Evolutionary conservation across 2,888 invertebrate species (phyloP), one percentile per base, ranked within the genome.

Genomic region (Ennomos fuscantarius): DNA sequence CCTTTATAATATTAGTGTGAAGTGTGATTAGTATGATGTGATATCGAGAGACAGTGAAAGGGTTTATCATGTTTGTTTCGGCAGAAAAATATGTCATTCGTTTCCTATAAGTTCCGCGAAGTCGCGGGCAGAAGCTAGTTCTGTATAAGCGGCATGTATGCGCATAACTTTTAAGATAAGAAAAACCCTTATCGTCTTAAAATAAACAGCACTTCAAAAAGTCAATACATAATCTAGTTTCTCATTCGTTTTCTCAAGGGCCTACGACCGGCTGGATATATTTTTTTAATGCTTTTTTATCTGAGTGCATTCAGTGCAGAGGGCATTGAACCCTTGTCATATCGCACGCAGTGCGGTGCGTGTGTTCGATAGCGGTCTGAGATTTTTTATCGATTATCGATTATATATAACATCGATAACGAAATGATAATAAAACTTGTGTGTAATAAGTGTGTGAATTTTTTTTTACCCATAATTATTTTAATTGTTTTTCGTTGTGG

Each of bases 301-400:
- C 72, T 71, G 50, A 79, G 75, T 79, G 86, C 84, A 82, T 77
- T 81, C 78, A 81, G 74, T 73, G 70, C 66, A 65, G 72, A 72
- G 86, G 71, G 63, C 83, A 63, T 78, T 78, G 86, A 82, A 81
- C 89, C 73, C 72, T 60, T 68, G 73, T 79, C 87, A 86, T 89
- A 89, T 89, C 86, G 88, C 89, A 88, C 86, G 70, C 66, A 70
- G 72, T 54, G 64, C 49, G 67, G 80, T 47, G 59, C 65, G 43
- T 74, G 72, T 76, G 73, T 77, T 24, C 78, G 76, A 75, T 74
- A 74, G 52, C 64, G 64, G 41, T 24, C 24, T 52, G 57, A 62
- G 53, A 58, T 58, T 58, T 50, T 44, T 33, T 58, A 64, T 69
- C 64, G 64, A 53, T 41, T 32, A 1, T 44, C 24, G 24, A 34